These are phyloP conservation scores for Perdita meconis DNA, from an alignment of 2,888 invertebrate genomes.

Conservation along the genomic window DNA sequence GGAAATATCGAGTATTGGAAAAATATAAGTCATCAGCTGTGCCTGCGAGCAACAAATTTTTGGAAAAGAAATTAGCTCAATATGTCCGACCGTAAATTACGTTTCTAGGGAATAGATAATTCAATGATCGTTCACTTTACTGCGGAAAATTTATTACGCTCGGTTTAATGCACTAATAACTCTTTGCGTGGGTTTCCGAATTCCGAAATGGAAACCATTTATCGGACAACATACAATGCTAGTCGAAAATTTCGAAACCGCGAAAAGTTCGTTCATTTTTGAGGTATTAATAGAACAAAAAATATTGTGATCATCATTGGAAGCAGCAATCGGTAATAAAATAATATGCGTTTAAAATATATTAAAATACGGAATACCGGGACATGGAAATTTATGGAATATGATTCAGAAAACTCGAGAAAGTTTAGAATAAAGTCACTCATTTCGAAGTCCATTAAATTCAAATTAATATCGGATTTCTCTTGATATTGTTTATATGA, in stretches of 20 bases:
- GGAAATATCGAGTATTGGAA: slow-evolving; percentile 7
- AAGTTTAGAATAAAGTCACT: slow-evolving; percentile 22
- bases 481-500: slow-evolving; percentile 9
- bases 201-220: background rate
- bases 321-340: no score
- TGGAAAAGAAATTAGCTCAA: background rate
- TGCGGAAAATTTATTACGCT: background rate
- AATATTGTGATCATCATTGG: no score
- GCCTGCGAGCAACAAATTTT: slow-evolving; percentile 1
- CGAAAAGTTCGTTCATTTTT: no score
- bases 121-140: background rate
- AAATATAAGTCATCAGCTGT: slow-evolving; percentile 6
- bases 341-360: no score
- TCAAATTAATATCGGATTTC: slow-evolving; percentile 15
- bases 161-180: background rate
- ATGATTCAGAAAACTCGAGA: slow-evolving; percentile 12
- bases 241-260: no score
- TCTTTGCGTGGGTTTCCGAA: background rate
- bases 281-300: no score
- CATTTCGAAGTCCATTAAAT: slow-evolving; percentile 51
- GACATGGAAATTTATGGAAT: no score
- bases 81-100: background rate
- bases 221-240: background rate
- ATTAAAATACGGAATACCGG: no score
- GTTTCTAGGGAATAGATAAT: slow-evolving; percentile 1